phyloP scores from a whole-genome alignment of 2,888 invertebrate genomes.

The Willowsia nigromaculata region DNA sequence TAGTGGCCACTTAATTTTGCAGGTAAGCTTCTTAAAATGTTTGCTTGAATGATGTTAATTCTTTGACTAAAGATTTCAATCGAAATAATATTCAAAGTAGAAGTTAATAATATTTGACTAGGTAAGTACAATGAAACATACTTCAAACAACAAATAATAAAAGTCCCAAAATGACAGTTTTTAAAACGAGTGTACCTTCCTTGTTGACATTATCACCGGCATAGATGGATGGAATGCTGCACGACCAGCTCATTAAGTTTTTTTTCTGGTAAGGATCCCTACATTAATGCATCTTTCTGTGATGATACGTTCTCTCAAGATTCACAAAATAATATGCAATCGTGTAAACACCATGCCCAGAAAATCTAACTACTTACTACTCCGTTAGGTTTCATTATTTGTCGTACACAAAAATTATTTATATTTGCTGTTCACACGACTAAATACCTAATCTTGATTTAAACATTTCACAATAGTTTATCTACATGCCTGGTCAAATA shows the following conservation, averaged over 20 bases:
- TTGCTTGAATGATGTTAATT: background rate
- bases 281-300: no score
- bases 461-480: background rate
- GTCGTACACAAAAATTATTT: background rate
- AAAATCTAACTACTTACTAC: no score
- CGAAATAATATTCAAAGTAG: background rate
- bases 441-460: background rate
- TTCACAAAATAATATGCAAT: no score
- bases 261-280: background rate
- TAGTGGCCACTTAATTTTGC: background rate
- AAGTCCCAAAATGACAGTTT: slow-evolving; percentile 27
- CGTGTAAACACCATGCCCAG: no score
- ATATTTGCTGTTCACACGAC: background rate
- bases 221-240: slow-evolving; percentile 43
- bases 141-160: slow-evolving; percentile 45
- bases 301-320: no score
- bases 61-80: background rate
- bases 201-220: slow-evolving; percentile 23
- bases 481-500: background rate
- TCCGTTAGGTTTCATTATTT: background rate
- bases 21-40: background rate
- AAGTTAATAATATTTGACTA: slow-evolving; percentile 18
- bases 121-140: slow-evolving; percentile 1
- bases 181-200: background rate
- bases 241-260: slow-evolving; percentile 32